Base-by-base conservation (phyloP, 2,888 invertebrate species). In the Synanthedon andrenaeformis region DNA sequence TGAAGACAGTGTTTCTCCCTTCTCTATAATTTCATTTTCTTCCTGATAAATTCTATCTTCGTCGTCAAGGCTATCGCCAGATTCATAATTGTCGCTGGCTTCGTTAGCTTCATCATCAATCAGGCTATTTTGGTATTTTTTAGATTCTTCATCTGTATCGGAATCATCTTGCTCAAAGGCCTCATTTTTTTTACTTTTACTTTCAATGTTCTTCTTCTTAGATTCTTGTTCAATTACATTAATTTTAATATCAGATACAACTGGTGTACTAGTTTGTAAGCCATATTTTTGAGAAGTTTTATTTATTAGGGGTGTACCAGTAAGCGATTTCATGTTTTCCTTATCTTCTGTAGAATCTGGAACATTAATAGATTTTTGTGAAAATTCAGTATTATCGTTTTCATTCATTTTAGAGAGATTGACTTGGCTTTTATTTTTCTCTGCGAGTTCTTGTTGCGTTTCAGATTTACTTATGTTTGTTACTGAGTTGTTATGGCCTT, bases 1-100 rank as follows among this genome's bases (percentile, higher is more conserved):
- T 51, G 89, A 88, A 51, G 85, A 80, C 56, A 90, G 67, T 3
- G 89, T 89, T 69, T 89, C 89, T 2, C 89, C 90, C 59, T 79
- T 82, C 42, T 81, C 80, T 12, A 74, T 55, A 51, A 91, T 74
- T 71, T 89, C 83, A 67, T 91, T 83, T 54, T 89, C 80, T 58
- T 74, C 64, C 50, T 86, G 80, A 62, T 89, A 89, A 48, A 69
- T 75, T 42, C 71, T 79, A 63, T 89, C 88, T 28, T 83, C 82
- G 11, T 85, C 88, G 59, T 87, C 79, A 74, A 82, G 78, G 60
- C 87, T 88, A 52, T 86, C 85, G 41, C 88, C 88, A 5, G 88
- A 88, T 67, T 83, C 74, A 60, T 88, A 88, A 58, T 81, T 71
- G 54, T 79, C 76, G 56, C 79, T 74, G 8, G 79, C 83, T 59